Percentiles rank a stretch among this genome's conserved stretches.
Evolutionary conservation across 2,797 vertebrate genomes (phyloP).

Genomic region (Diceros bicornis): DNA sequence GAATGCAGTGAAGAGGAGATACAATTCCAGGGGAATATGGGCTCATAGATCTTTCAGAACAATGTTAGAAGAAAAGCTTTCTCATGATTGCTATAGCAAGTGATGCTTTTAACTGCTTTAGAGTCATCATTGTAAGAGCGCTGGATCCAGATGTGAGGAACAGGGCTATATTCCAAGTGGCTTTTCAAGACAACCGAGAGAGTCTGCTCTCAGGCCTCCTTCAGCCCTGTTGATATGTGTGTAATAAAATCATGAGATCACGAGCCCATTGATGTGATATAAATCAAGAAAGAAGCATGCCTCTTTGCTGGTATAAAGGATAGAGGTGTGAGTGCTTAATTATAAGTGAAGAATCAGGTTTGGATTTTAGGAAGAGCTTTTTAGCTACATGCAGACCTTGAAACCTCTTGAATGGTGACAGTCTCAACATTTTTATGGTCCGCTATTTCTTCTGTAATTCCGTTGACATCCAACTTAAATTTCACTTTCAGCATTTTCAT

Average conservation of each 20-base stretch:
- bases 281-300: background rate
- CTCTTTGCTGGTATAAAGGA: background rate
- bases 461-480: background rate
- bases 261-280: background rate
- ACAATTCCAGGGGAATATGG: slow-evolving; percentile 50
- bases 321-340: background rate
- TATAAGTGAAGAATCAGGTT: background rate
- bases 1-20: slow-evolving; percentile 14
- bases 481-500: background rate
- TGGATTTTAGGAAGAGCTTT: background rate
- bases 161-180: background rate
- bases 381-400: background rate
- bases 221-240: background rate
- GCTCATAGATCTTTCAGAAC: slow-evolving; percentile 62
- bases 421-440: background rate
- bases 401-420: background rate
- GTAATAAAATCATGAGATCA: background rate
- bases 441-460: background rate
- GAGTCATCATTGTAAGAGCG: background rate
- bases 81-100: slow-evolving; percentile 4
- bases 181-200: slow-evolving; percentile 1
- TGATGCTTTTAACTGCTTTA: slow-evolving; percentile 19
- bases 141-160: background rate
- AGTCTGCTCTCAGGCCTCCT: background rate
- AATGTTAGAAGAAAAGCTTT: slow-evolving; percentile 63